Evolutionary conservation across 2,797 vertebrate species (phyloP).

Genomic region (Enteromius unitaeniatus): DNA sequence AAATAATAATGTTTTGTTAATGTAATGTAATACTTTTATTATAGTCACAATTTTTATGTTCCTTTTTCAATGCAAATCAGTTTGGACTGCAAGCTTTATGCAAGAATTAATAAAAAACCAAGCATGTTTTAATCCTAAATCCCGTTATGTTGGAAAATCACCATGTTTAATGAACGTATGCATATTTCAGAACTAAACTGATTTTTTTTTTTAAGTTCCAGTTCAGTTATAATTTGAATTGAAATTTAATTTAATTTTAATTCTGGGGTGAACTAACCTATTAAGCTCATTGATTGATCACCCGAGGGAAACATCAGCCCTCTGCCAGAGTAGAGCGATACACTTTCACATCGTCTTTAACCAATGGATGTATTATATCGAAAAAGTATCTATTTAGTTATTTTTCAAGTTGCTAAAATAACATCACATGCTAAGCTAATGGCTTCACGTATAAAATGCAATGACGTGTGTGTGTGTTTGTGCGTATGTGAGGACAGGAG

Average conservation of each 20-base stretch:
- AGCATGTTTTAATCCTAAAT: not conserved
- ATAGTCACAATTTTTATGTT: not conserved
- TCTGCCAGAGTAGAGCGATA: not conserved
- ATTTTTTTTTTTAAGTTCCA: not conserved
- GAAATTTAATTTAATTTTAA: not conserved
- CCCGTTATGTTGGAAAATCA: not conserved
- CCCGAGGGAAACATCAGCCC: not conserved
- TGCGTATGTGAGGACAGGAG: slow-evolving; percentile 11
- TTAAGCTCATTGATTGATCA: not conserved
- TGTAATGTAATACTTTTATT: not conserved
- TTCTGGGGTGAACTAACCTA: too few species aligned
- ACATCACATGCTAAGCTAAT: not conserved
- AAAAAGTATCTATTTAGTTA: not conserved
- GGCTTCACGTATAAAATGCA: not conserved
- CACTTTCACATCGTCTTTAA: too few species aligned
- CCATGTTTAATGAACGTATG: not conserved
- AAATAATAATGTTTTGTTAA: not conserved
- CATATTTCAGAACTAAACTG: not conserved
- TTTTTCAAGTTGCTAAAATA: not conserved
- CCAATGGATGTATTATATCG: not conserved
- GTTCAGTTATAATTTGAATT: not conserved
- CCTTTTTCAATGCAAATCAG: not conserved
- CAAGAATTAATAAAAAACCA: not conserved
- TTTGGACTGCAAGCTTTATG: not conserved
- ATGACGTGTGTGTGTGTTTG: slow-evolving; percentile 27